These are phyloP conservation scores for Sitodiplosis mosellana DNA, from an alignment of 1,140 invertebrate species.

Conservation along the genomic window DNA sequence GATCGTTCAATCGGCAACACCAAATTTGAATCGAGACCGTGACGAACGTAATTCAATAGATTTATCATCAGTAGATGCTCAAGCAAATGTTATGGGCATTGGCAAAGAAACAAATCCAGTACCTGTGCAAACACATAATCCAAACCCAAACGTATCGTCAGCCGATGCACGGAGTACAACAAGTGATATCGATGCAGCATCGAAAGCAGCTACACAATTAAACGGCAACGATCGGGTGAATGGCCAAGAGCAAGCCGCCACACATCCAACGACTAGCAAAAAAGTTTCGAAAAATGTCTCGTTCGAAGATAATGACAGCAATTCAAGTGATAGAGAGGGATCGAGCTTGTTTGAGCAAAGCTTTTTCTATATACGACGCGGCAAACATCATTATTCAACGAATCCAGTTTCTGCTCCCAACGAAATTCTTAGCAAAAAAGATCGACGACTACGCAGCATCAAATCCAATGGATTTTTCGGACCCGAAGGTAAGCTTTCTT, in stretches of 20 bases:
- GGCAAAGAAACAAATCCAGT: not conserved
- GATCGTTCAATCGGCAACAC: not conserved
- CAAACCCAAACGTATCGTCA: not conserved
- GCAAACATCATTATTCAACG: not conserved
- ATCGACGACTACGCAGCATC: not conserved
- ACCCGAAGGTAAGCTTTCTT: not conserved
- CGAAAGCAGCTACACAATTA: too few species aligned
- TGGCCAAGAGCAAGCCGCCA: not conserved
- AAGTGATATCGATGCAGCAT: not conserved
- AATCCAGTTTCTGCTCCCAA: not conserved
- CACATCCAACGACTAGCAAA: not conserved
- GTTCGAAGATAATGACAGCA: slow-evolving; percentile 1
- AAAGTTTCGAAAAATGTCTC: slow-evolving; percentile 1
- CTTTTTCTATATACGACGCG: not conserved
- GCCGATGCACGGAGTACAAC: not conserved
- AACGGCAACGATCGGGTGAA: not conserved
- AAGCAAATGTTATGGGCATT: not conserved
- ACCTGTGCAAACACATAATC: not conserved
- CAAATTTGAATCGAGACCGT: not conserved
- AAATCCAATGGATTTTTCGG: not conserved
- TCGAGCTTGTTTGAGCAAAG: not conserved
- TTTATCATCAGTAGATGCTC: too few species aligned
- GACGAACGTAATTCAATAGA: not conserved
- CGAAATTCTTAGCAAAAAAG: not conserved
- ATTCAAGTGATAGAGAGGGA: not conserved